Percentiles rank a stretch among this genome's conserved stretches.
Evolutionary conservation across 2,113 vertebrate species (phyloP).

Genomic region (Polyodon spathula): DNA sequence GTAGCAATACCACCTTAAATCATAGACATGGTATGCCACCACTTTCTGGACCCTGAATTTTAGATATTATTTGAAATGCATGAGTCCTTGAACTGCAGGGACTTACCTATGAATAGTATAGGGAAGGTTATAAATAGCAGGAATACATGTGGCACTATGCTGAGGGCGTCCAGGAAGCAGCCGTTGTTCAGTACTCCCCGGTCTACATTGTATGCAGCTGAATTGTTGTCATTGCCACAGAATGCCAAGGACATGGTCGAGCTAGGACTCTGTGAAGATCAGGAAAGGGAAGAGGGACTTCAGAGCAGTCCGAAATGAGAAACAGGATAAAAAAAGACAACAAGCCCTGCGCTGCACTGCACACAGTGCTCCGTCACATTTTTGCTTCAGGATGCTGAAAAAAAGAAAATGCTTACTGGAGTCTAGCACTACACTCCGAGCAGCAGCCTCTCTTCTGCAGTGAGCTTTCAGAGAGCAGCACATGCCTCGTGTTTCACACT

Average conservation of each 20-base stretch:
- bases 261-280: conserved; percentile 48
- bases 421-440: conserved; percentile 5
- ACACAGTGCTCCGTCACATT: no score
- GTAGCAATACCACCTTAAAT: no score
- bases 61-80: neutral
- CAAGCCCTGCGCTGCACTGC: no score
- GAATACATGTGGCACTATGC: conserved; percentile 91
- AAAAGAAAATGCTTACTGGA: neutral
- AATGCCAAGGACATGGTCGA: conserved; percentile 91
- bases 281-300: conserved; percentile 10
- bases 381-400: neutral
- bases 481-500: conserved; percentile 15
- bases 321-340: neutral
- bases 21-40: no score
- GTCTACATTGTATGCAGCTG: conserved; percentile 86
- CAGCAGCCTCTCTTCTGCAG: conserved; percentile 6
- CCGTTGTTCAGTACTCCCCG: conserved; percentile 89
- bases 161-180: conserved; percentile 94
- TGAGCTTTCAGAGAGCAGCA: conserved; percentile 13
- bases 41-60: neutral
- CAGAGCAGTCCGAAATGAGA: neutral
- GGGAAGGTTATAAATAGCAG: conserved; percentile 98
- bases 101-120: conserved; percentile 96
- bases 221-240: conserved; percentile 86
- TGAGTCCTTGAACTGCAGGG: neutral